Evolutionary conservation across 2,888 invertebrate genomes (phyloP).

Genomic region (Hirtodrosophila alboralis): DNA sequence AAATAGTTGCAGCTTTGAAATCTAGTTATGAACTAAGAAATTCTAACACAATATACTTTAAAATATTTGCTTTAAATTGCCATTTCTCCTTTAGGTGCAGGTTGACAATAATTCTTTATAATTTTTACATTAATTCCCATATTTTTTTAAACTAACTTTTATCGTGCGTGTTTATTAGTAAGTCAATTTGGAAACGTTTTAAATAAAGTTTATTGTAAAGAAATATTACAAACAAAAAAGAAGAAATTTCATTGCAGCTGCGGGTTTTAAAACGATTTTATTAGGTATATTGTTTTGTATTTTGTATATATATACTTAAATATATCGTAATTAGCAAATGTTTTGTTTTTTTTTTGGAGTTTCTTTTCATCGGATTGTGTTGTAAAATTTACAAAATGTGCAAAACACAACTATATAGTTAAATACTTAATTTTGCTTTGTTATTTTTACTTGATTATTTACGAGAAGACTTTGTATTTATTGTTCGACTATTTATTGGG

Average conservation of each 20-base stretch:
- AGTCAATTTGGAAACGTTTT: conserved; percentile 5
- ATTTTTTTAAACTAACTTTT: not conserved
- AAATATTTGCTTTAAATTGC: no score
- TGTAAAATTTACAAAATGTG: conserved; percentile 75
- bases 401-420: conserved; percentile 70
- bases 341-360: conserved; percentile 30
- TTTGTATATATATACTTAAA: conserved; percentile 47
- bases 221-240: not conserved
- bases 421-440: conserved; percentile 32
- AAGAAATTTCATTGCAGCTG: conserved; percentile 24
- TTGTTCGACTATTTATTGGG: conserved; percentile 46
- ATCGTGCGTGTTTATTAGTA: not conserved
- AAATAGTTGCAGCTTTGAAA: no score
- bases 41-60: no score
- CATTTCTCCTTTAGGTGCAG: not conserved
- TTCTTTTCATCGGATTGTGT: conserved; percentile 56
- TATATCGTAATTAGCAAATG: conserved; percentile 51
- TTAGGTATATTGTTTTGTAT: conserved; percentile 59
- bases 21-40: no score
- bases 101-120: not conserved
- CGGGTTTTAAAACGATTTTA: conserved; percentile 71
- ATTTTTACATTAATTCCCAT: conserved; percentile 1
- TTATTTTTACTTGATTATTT: conserved; percentile 37
- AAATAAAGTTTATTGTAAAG: conserved; percentile 29
- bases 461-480: conserved; percentile 38